phyloP scores from a whole-genome alignment of 2,888 invertebrate genomes.

The Sarcophaga carnaria region DNA sequence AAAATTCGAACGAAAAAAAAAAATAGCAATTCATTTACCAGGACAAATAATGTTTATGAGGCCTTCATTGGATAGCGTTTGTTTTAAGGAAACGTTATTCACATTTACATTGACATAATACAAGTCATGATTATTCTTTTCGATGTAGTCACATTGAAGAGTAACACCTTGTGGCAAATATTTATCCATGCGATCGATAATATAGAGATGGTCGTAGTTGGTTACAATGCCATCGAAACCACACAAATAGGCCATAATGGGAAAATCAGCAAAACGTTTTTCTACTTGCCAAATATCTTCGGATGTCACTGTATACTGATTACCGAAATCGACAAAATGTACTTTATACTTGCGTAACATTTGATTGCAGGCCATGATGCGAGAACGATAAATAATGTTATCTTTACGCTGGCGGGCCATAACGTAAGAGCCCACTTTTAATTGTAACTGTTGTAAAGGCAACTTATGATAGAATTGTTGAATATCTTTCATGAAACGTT shows the following conservation, averaged over 20 bases:
- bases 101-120: conserved; percentile 79
- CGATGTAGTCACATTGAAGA: conserved; percentile 77
- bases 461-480: conserved; percentile 86
- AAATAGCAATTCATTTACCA: conserved; percentile 62
- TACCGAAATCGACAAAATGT: conserved; percentile 90
- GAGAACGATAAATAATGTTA: conserved; percentile 87
- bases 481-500: conserved; percentile 87
- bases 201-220: conserved; percentile 81
- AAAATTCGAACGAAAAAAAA: background rate
- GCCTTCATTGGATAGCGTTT: conserved; percentile 76
- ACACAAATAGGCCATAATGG: conserved; percentile 88
- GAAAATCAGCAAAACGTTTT: conserved; percentile 85
- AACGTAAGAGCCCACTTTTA: conserved; percentile 85
- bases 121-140: conserved; percentile 72
- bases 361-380: conserved; percentile 84
- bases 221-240: conserved; percentile 85
- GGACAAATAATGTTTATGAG: conserved; percentile 76
- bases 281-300: conserved; percentile 88
- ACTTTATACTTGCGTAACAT: conserved; percentile 86
- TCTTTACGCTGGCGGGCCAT: conserved; percentile 88
- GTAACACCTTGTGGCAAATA: conserved; percentile 78
- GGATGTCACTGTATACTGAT: conserved; percentile 85
- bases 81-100: conserved; percentile 77
- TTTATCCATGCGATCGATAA: conserved; percentile 80
- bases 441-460: conserved; percentile 75